Base-by-base conservation (phyloP, 2,797 vertebrate species). In the Hozukius guyotensis region DNA sequence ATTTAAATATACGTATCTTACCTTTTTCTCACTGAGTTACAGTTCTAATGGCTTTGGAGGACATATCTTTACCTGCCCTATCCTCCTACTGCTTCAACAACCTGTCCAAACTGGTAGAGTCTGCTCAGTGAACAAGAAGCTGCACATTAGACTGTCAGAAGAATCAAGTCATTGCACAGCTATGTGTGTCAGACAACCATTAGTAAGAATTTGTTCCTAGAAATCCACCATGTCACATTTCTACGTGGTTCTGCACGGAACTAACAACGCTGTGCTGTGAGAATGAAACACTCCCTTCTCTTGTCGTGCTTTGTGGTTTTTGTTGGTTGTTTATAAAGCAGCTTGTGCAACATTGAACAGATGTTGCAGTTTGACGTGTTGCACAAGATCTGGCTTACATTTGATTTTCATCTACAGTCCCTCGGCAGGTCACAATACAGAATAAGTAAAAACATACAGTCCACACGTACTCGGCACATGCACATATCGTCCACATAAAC, bases 91-190 rank as follows among this genome's bases (percentile, higher is more conserved):
- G 72, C 70, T 70, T 60, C 42, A 62, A 55, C 18, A 84, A 88
- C 83, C 36, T 71, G 82, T 61, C 56, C 36, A 59, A 71, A 77
- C 77, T 83, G 73, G 87, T 75, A 59, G 27, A 36, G 29, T 75
- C 56, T 66, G 60, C 36, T 79, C 14, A 5, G 27, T 20, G 5
- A 66, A 36, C 36, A 66, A 59, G 67, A 71, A 70, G 16, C 22
- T 10, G 25, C 56, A 76, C 25, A 61, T 53, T 49, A 14, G 5
- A 13, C 61, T 81, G 27, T 25, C 8, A 68, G 32, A 66, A 60
- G 4, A 55, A 46, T 68, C 25, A 71, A 77, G 62, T 82, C 31
- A 27, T 11, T 42, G 32, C 77, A 59, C 4, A 59, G 11, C 36
- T 49, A 12, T 71, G 9, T 29, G 8, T 32, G 18, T 20, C 46